Conservation (phyloP, 2,797 vertebrate genomes). For the Cyprinodon diabolis region DNA sequence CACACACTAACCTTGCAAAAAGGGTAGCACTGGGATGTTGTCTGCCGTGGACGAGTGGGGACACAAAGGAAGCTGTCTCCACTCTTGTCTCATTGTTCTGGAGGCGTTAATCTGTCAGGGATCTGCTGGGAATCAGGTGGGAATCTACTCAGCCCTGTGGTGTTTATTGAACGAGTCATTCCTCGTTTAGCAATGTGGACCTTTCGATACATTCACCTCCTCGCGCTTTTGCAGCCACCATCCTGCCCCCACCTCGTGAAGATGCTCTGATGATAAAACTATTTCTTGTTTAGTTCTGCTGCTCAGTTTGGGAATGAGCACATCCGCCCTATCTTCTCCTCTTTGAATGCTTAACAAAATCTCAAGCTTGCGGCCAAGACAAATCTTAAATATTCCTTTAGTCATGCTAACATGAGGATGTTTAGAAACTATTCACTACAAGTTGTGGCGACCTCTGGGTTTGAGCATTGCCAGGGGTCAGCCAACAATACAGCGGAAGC, state of each 20-base stretch:
- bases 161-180: constrained; percentile 58
- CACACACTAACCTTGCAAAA: constrained; percentile 59
- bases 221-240: constrained; percentile 18
- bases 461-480: constrained; percentile 65
- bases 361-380: constrained; percentile 51
- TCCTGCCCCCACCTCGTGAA: constrained; percentile 44
- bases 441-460: constrained; percentile 67
- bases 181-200: constrained; percentile 34
- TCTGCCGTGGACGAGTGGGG: constrained; percentile 58
- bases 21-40: constrained; percentile 64
- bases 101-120: constrained; percentile 75
- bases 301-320: constrained; percentile 68
- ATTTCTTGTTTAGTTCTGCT: constrained; percentile 63
- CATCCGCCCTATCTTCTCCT: constrained; percentile 62
- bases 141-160: constrained; percentile 62
- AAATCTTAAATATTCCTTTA: constrained; percentile 71
- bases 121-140: constrained; percentile 79
- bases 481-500: constrained; percentile 79
- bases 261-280: constrained; percentile 63
- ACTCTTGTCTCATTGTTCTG: constrained; percentile 79
- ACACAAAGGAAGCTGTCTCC: constrained; percentile 74
- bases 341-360: constrained; percentile 57
- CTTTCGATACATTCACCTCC: constrained; percentile 35
- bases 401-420: constrained; percentile 73
- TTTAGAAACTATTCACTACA: constrained; percentile 69